Evolutionary conservation across 2,113 vertebrate species (phyloP).

Genomic region (Zosterops borbonicus): DNA sequence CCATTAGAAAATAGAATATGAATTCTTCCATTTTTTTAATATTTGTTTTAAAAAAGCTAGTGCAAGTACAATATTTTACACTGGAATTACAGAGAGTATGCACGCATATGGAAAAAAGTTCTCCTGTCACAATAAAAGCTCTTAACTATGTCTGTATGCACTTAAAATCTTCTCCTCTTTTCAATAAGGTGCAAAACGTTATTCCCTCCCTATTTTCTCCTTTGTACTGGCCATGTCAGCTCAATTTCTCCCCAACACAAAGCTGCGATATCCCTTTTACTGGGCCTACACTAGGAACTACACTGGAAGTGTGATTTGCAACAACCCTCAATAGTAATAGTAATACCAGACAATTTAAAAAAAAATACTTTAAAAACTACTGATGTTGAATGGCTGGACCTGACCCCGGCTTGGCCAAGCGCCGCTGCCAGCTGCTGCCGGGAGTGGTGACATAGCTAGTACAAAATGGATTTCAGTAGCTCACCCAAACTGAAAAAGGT

Average conservation of each 20-base stretch:
- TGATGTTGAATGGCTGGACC: conserved; percentile 5
- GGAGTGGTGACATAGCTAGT: conserved; percentile 57
- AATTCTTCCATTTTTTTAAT: conserved; percentile 91
- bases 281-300: conserved; percentile 66
- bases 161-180: conserved; percentile 82
- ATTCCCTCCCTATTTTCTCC: conserved; percentile 81
- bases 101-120: conserved; percentile 91
- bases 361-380: neutral
- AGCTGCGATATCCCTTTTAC: conserved; percentile 72
- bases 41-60: conserved; percentile 95
- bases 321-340: conserved; percentile 7
- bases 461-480: conserved; percentile 65
- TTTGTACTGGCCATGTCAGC: conserved; percentile 81
- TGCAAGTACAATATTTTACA: conserved; percentile 98
- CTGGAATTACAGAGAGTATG: conserved; percentile 94
- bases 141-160: conserved; percentile 87
- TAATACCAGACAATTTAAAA: neutral
- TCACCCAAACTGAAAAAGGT: conserved; percentile 54
- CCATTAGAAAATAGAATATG: conserved; percentile 95
- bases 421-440: conserved; percentile 16
- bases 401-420: neutral
- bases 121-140: conserved; percentile 88
- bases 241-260: conserved; percentile 72
- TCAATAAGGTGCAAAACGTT: conserved; percentile 90
- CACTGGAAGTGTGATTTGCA: conserved; percentile 66